Evolutionary conservation across 1,140 invertebrate species (phyloP), one percentile per base, ranked within the genome.

Genomic region (Danaus melanippus): DNA sequence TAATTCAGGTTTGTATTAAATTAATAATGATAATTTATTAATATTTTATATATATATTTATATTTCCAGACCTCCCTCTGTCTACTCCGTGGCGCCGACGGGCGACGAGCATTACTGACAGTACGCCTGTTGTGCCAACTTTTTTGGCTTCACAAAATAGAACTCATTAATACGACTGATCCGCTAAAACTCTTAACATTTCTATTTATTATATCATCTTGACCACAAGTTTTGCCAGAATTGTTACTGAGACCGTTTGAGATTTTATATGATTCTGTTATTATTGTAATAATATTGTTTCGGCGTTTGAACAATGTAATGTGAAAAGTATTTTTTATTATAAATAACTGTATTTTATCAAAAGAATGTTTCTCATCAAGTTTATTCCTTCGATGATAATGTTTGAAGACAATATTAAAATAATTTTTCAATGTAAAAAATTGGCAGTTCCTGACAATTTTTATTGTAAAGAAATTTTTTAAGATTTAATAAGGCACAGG

Each of bases 91-190:
- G 42, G 79, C 80, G 17, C 80, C 83, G 1, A 60, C 77, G 8
- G 76, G 69, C 2, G 80, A 86, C 42, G 83, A 86, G 53, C 77
- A 81, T 17, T 86, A 84, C 75, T 86, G 78, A 86, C 79, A 49
- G 42, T 55, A 50, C 45, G 50, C 56, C 45, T 64, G 66, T 40
- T 76, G 76, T 71, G 75, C 76, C 74, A 75, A 77, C 55, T 49
- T 75, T 45, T 51, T 69, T 60, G 76, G 64, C 55, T 45, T 42
- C 43, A 49, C 54, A 62, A 62, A 43, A 51, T 57, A 49, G 58
- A 67, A 58, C 41, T 62, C 63, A 62, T 63, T 54, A 68, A 64
- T 50, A 66, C 58, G 69, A 74, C 69, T 74, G 71, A 70, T 61
- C 50, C 60, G 62, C 53, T 58, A 66, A 69, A 67, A 49, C 39